Evolutionary conservation across 2,797 vertebrate species (phyloP).

Genomic region (Oryzias sinensis): DNA sequence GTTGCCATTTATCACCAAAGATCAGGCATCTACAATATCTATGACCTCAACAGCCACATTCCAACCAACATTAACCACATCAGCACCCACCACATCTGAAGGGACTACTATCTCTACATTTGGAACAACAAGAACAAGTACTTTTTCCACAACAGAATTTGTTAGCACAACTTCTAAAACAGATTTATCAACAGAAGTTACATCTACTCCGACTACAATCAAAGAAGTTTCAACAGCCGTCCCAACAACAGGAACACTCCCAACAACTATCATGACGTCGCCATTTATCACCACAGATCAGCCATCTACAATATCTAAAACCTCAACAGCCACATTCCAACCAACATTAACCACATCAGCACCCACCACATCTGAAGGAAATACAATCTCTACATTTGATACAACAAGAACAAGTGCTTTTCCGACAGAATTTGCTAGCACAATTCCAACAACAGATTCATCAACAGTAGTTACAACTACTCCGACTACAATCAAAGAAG

Average conservation of each 20-base stretch:
- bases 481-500: background rate
- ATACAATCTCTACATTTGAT: too few species aligned
- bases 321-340: background rate
- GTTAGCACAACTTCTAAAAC: background rate
- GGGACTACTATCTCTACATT: too few species aligned
- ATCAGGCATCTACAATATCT: background rate
- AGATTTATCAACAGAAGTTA: too few species aligned
- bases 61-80: background rate
- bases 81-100: background rate
- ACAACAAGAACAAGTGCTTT: too few species aligned
- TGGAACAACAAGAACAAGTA: too few species aligned
- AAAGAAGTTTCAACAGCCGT: background rate
- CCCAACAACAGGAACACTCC: background rate
- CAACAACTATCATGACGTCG: background rate
- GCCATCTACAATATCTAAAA: background rate
- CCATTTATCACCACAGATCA: background rate
- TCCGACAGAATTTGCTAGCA: too few species aligned
- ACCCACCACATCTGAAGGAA: background rate
- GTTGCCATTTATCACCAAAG: background rate
- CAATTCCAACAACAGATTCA: fast-evolving
- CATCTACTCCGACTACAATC: background rate
- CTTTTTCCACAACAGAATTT: too few species aligned
- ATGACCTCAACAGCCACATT: background rate
- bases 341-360: background rate
- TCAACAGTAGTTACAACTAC: background rate